Base-by-base conservation (phyloP, 2,888 invertebrate species). In the Chymomyza procnemis region DNA sequence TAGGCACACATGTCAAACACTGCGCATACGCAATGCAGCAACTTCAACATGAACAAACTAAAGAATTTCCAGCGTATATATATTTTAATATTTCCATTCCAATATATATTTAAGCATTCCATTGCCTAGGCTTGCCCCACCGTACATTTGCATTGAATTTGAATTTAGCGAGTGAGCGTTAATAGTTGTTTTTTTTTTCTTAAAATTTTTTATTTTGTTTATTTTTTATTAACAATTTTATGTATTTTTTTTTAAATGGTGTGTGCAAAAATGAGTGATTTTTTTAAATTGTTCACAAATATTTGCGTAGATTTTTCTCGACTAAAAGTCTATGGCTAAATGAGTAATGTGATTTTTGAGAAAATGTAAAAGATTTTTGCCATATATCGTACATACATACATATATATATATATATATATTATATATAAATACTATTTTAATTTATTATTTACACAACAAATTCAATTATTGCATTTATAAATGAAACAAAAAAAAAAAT, bases 261-360 rank as follows among this genome's bases (percentile, higher is more conserved):
- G 64, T 73, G 74, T 71, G 65, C 71, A 66, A 70, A 73, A 70
- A 74, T 76, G 64, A 55, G 69, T 71, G 74, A 60, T 50, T 67
- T 75, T 69, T 71, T 62, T 65, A 71, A 58, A 19, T 64, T 75
- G 66, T 71, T 67, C 81, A 80, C 87, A 76, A 71, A 80, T 79
- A 81, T 89, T 89, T 89, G 84, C 89, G 79, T 89, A 87, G 89
- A 85, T 89, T 89, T 89, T 89, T 89, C 87, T 78, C 70, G 78
- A 47, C 63, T 75, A 88, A 89, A 89, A 89, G 88, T 87, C 89
- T 89, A 87, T 88, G 77, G 83, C 85, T 89, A 89, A 89, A 88
- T 89, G 84, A 74, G 61, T 57, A 73, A 76, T 87, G 88, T 75
- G 82, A 80, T 74, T 73, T 74, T 58, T 74, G 61, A 70, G 67